A percentile compares a stretch with the other conserved stretches of the same genome.
phyloP scores from a whole-genome alignment of 1,140 invertebrate species.

The Bombus huntii region DNA sequence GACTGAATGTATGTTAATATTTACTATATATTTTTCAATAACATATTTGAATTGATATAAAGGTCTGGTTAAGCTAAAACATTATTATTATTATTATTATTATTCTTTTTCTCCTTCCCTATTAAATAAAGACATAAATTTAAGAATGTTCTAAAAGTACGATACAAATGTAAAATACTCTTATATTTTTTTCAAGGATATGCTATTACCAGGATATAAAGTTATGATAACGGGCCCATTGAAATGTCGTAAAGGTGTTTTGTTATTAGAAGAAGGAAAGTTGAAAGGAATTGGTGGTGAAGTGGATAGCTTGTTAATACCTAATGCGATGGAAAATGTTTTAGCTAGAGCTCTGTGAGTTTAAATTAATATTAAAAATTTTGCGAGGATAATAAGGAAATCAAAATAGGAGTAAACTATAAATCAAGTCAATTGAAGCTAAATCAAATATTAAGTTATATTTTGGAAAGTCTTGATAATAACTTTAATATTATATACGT shows the following conservation, averaged over 20 bases:
- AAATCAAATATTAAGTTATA: not conserved
- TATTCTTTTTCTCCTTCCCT: not conserved
- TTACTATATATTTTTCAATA: not conserved
- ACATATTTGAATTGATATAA: too few relatives aligned
- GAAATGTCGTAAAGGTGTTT: slow-evolving; percentile 87
- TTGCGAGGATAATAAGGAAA: not conserved
- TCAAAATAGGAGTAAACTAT: not conserved
- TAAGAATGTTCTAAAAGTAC: not conserved
- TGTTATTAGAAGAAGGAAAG: slow-evolving; percentile 86
- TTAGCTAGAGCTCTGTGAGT: slow-evolving; percentile 84
- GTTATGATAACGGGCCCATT: slow-evolving; percentile 86
- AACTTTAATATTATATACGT: not conserved
- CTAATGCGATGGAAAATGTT: slow-evolving; percentile 85
- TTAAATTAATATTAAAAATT: not conserved
- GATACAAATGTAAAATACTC: not conserved
- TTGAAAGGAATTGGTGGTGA: slow-evolving; percentile 89
- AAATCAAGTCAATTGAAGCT: not conserved
- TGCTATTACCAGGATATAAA: slow-evolving; percentile 78
- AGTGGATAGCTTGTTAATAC: slow-evolving; percentile 85
- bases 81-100: too few relatives aligned
- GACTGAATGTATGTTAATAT: slow-evolving; percentile 81
- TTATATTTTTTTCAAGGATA: slow-evolving; percentile 66
- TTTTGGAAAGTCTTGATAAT: not conserved
- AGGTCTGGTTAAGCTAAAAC: slow-evolving; percentile 2
- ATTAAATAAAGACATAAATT: not conserved